Evolutionary conservation across 2,113 vertebrate genomes (phyloP).

Genomic region (Erythrocercus mccallii): DNA sequence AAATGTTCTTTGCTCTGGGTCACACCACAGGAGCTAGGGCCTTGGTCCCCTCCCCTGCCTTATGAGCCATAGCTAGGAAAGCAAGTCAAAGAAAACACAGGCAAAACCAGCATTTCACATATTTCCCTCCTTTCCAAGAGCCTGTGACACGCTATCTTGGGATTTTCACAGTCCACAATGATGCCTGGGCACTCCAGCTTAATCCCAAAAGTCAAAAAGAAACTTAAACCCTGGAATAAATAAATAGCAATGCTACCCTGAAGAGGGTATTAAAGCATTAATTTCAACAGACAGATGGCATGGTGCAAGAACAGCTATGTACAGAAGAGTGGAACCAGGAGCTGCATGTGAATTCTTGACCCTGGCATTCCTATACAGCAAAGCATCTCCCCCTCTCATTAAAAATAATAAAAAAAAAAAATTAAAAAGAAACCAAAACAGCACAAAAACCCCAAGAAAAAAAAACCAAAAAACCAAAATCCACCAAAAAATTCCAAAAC

Average conservation of each 20-base stretch:
- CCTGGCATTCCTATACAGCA: not conserved
- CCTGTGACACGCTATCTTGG: not conserved
- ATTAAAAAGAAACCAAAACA: not conserved
- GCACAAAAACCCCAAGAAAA: not conserved
- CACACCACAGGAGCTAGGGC: not conserved
- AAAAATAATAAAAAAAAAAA: not conserved
- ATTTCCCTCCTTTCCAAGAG: not conserved
- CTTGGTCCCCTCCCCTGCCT: not conserved
- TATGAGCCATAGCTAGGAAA: not conserved
- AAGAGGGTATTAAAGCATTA: slow-evolving; percentile 22
- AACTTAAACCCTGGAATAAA: slow-evolving; percentile 10
- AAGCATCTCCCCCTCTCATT: not conserved
- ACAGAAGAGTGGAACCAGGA: not conserved
- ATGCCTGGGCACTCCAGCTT: not conserved
- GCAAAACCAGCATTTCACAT: not conserved
- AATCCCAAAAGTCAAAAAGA: not conserved
- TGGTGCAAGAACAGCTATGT: not conserved
- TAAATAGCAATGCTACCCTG: not conserved
- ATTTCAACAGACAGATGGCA: slow-evolving; percentile 1
- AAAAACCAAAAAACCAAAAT: not conserved
- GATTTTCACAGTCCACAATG: not conserved
- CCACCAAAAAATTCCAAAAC: not conserved
- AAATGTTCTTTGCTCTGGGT: not conserved
- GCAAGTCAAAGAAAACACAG: not conserved
- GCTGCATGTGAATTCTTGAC: not conserved